A percentile compares a stretch with the other conserved stretches of the same genome.
Conservation (phyloP, 2,888 invertebrate genomes). For the Lysandra coridon region DNA sequence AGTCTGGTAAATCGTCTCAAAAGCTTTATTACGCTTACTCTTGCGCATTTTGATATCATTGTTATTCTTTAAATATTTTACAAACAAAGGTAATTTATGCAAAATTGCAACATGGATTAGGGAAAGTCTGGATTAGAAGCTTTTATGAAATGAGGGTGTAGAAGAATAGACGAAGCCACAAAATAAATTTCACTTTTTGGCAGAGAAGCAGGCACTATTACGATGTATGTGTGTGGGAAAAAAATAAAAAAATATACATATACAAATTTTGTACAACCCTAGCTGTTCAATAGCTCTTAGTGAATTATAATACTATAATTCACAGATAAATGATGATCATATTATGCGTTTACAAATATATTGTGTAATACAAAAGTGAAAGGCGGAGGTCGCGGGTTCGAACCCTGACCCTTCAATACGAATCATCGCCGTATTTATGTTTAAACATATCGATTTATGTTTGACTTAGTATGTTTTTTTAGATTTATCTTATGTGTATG, state of each 20-base stretch:
- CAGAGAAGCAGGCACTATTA: not conserved
- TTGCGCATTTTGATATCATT: no score
- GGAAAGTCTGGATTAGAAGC: no score
- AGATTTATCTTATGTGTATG: not conserved
- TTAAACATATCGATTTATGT: not conserved
- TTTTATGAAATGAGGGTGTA: no score
- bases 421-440: slow-evolving; percentile 24
- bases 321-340: slow-evolving; percentile 18
- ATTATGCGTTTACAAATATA: slow-evolving; percentile 22
- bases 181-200: not conserved
- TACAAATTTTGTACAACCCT: not conserved
- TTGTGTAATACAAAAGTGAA: slow-evolving; percentile 32
- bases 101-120: no score
- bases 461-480: not conserved
- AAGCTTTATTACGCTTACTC: no score
- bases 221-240: not conserved
- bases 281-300: slow-evolving; percentile 5
- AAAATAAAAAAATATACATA: not conserved
- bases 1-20: no score
- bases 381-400: slow-evolving; percentile 38
- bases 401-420: slow-evolving; percentile 31
- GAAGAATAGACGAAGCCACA: no score
- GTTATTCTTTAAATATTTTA: no score
- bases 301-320: slow-evolving; percentile 3
- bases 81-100: no score